Conservation (phyloP, 2,113 vertebrate species). For the Dicerorhinus sumatrensis region DNA sequence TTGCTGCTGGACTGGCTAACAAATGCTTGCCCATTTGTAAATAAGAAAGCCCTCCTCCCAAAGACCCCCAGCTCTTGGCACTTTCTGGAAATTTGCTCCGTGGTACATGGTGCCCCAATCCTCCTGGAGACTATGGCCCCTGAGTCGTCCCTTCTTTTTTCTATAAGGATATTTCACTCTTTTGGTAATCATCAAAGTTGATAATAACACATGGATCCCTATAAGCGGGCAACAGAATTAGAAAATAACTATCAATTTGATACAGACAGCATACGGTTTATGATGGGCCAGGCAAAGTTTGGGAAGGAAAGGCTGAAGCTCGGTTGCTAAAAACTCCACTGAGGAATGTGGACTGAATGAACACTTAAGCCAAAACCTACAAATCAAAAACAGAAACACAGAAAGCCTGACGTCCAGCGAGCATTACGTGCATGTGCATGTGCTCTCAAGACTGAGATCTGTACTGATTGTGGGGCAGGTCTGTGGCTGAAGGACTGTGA, state of each 20-base stretch:
- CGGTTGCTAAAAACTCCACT: neutral
- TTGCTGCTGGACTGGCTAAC: neutral
- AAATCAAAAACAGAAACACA: neutral
- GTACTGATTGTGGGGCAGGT: accelerated
- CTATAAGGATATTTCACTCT: neutral
- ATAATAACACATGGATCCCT: neutral
- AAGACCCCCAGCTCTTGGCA: neutral
- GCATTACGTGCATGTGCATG: accelerated
- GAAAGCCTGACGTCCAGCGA: neutral
- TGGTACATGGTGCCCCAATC: neutral
- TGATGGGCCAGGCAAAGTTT: neutral
- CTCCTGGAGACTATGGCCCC: neutral
- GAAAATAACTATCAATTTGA: neutral
- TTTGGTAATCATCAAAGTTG: neutral
- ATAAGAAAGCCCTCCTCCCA: neutral
- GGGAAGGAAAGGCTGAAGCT: neutral
- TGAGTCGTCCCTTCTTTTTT: neutral
- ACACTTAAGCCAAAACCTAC: neutral
- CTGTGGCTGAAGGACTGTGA: neutral
- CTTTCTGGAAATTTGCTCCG: neutral
- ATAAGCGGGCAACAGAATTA: neutral
- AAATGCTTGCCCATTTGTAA: conserved; percentile 54
- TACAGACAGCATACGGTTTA: neutral
- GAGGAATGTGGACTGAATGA: neutral
- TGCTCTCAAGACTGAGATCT: neutral